These are phyloP conservation scores for Tichodroma muraria DNA, from an alignment of 2,113 vertebrate species.

Conservation along the genomic window DNA sequence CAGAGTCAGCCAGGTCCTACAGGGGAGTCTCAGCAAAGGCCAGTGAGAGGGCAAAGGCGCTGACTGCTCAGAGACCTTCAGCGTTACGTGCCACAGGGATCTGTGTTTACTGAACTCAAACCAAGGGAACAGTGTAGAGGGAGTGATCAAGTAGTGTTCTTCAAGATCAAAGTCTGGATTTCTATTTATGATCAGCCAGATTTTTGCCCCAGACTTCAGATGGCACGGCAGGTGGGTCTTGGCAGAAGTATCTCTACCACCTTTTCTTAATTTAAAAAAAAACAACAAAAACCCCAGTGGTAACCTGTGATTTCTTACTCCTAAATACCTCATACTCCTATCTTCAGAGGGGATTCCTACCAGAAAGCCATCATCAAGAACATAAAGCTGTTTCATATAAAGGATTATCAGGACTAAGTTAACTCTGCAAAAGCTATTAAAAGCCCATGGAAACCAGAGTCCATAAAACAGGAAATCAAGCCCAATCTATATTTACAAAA, in stretches of 20 bases:
- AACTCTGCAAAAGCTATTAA: not conserved
- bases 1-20: not conserved
- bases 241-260: not conserved
- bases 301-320: not conserved
- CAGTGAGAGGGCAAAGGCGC: not conserved
- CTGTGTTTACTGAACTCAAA: not conserved
- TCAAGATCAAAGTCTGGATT: not conserved
- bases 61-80: not conserved
- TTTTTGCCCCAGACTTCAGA: not conserved
- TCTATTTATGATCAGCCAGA: not conserved
- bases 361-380: not conserved
- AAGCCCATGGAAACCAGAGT: not conserved
- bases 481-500: not conserved
- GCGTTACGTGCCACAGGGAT: not conserved
- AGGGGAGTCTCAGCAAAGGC: not conserved
- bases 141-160: not conserved
- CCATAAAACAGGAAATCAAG: not conserved
- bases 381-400: not conserved
- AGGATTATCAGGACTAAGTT: not conserved
- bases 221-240: not conserved
- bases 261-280: not conserved
- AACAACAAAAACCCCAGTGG: not conserved
- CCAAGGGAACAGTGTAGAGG: not conserved
- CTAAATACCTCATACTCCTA: not conserved
- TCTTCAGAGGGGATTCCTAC: not conserved